Percentiles rank a stretch among this genome's conserved stretches.
phyloP scores from a whole-genome alignment of 2,888 invertebrate species.

The Spisula solida region DNA sequence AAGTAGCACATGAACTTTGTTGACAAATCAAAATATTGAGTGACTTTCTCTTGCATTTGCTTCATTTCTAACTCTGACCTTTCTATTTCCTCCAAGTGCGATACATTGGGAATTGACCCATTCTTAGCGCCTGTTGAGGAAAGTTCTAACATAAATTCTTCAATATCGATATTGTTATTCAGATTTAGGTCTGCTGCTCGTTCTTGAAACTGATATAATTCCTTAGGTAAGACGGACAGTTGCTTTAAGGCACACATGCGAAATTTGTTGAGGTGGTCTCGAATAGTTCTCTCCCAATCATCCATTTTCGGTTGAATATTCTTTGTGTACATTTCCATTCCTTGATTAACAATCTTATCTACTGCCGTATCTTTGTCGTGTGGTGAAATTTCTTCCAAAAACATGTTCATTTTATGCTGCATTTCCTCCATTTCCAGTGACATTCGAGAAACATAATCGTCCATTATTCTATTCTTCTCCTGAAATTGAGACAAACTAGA shows the following conservation, averaged over 20 bases:
- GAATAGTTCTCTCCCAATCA: slow-evolving; percentile 26
- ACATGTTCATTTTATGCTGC: slow-evolving; percentile 21
- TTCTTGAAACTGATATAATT: slow-evolving; percentile 37
- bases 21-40: slow-evolving; percentile 41
- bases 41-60: slow-evolving; percentile 46
- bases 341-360: slow-evolving; percentile 17
- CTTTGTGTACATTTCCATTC: slow-evolving; percentile 15
- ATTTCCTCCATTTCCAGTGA: slow-evolving; percentile 35
- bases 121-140: slow-evolving; percentile 4
- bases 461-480: slow-evolving; percentile 25
- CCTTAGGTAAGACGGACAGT: slow-evolving; percentile 11
- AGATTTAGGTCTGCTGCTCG: slow-evolving; percentile 18
- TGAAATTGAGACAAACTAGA: slow-evolving; percentile 19
- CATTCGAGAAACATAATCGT: slow-evolving; percentile 15
- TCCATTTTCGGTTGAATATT: slow-evolving; percentile 35
- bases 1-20: slow-evolving; percentile 35
- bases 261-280: slow-evolving; percentile 31
- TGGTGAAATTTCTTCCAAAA: slow-evolving; percentile 27
- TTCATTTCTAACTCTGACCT: slow-evolving; percentile 20
- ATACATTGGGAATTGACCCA: slow-evolving; percentile 1
- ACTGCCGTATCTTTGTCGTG: neutral
- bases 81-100: slow-evolving; percentile 32
- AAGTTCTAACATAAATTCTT: slow-evolving; percentile 30
- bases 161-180: slow-evolving; percentile 34
- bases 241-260: slow-evolving; percentile 36